phyloP scores from a whole-genome alignment of 37 sponge, comb jelly and placozoan species.

The Spongilla lacustris region DNA sequence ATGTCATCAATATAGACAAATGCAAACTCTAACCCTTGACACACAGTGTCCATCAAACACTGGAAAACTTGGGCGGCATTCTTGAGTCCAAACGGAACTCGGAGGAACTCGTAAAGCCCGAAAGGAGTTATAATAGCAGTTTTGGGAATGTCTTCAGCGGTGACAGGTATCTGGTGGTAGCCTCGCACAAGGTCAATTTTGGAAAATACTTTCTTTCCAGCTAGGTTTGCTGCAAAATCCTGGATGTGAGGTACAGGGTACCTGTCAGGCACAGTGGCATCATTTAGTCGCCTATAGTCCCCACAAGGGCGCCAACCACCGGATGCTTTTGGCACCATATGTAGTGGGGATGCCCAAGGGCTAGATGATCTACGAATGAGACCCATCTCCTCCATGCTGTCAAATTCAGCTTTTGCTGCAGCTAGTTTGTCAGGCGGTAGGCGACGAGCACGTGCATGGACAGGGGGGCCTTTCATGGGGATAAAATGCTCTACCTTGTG shows the following conservation, averaged over 20 bases:
- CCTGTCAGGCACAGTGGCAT: slow-evolving; percentile 37
- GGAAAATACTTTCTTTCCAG: not conserved
- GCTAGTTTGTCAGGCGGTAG: slow-evolving; percentile 23
- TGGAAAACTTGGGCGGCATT: no score
- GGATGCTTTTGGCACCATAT: no score
- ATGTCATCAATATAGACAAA: no score
- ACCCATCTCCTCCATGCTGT: slow-evolving; percentile 28
- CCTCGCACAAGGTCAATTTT: slow-evolving; percentile 18
- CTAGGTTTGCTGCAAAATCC: slow-evolving; percentile 11
- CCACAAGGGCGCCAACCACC: no score
- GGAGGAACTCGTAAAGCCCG: no score
- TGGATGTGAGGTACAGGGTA: slow-evolving; percentile 29
- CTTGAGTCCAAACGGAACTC: no score
- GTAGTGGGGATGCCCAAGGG: no score
- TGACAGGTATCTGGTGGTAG: slow-evolving; percentile 60
- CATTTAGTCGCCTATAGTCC: slow-evolving; percentile 27
- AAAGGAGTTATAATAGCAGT: no score
- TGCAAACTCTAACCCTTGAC: no score
- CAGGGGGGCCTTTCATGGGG: slow-evolving; percentile 37
- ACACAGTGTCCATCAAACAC: no score
- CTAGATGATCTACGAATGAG: no score
- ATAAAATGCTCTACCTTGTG: slow-evolving; percentile 39
- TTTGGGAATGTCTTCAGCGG: no score
- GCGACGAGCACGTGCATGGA: slow-evolving; percentile 35
- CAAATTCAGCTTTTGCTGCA: slow-evolving; percentile 25